Conservation (phyloP, 2,113 vertebrate genomes). For the Zosterops borbonicus region DNA sequence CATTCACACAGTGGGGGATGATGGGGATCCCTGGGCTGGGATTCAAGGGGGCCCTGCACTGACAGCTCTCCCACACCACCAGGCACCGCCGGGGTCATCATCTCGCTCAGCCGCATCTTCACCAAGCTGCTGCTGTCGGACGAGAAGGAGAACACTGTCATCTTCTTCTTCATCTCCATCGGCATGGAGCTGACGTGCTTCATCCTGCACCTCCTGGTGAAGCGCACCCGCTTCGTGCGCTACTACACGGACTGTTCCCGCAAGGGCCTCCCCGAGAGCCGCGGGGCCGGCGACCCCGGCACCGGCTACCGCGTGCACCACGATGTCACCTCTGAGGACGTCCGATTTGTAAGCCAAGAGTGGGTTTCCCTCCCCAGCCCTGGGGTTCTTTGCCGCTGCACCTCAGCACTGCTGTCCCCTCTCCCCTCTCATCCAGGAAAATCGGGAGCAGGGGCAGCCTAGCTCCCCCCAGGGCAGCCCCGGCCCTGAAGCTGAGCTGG, state of each 20-base stretch:
- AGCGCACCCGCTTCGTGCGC: conserved; percentile 86
- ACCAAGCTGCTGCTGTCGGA: conserved; percentile 91
- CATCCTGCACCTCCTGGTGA: conserved; percentile 89
- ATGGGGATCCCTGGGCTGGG: neutral
- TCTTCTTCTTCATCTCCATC: conserved; percentile 96
- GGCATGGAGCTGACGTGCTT: conserved; percentile 93
- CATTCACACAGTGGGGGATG: fast-evolving
- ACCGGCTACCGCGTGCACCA: conserved; percentile 89
- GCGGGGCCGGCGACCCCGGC: conserved; percentile 52
- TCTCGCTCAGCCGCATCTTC: conserved; percentile 95
- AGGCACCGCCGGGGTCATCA: conserved; percentile 96
- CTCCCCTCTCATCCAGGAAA: conserved; percentile 71
- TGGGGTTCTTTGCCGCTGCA: fast-evolving
- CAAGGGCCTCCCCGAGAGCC: conserved; percentile 52
- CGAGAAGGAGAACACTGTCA: conserved; percentile 91
- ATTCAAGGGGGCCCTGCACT: fast-evolving
- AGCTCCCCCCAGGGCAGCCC: conserved; percentile 74
- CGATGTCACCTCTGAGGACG: conserved; percentile 86
- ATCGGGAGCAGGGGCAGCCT: conserved; percentile 20
- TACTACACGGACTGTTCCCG: conserved; percentile 82
- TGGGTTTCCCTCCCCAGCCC: neutral
- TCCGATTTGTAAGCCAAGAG: conserved; percentile 86
- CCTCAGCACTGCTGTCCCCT: neutral
- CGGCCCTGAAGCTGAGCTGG: conserved; percentile 68
- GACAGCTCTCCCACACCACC: neutral